Base-by-base conservation (phyloP, 1,140 invertebrate genomes). In the Aphelenchoides fujianensis region DNA sequence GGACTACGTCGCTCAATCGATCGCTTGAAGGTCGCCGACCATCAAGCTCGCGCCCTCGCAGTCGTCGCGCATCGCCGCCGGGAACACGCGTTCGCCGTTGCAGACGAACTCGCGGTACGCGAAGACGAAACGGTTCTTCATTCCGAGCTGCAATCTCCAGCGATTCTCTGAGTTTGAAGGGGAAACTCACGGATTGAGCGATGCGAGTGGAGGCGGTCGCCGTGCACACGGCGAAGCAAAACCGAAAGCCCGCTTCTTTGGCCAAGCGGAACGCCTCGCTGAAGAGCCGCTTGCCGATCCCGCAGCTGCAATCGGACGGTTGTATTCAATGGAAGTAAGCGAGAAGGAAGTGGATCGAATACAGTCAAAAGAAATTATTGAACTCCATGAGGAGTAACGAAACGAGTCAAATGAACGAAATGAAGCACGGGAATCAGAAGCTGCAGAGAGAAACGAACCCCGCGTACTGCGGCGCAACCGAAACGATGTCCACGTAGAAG, bases 401-500 rank as follows among this genome's bases (percentile, higher is more conserved):
- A n/a, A n/a, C n/a, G n/a, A n/a, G n/a, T n/a, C n/a, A n/a, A n/a
- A n/a, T n/a, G n/a, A n/a, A n/a, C n/a, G n/a, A n/a, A n/a, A n/a
- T n/a, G n/a, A n/a, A n/a, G n/a, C n/a, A n/a, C n/a, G n/a, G n/a
- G n/a, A n/a, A n/a, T n/a, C n/a, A n/a, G n/a, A n/a, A n/a, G n/a
- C n/a, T n/a, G n/a, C n/a, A n/a, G n/a, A n/a, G n/a, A n/a, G 41
- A 59, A 59, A 59, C 5, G 34, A 59, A 59, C 55, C 55, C 55
- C 27, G 55, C 55, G 23, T 30, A 59, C 23, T 59, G 28, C 23
- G 55, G 55, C 34, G 28, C 5, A 59, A 59, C 55, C 28, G 27
- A 30, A 27, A 59, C 19, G 7, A 59, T 5, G 34, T 59, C 55
- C 28, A 59, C 23, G 28, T 23, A 30, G 5, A 59, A 59, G 55